phyloP scores from a whole-genome alignment of 2,888 invertebrate genomes.

The Polymixis flavicincta region DNA sequence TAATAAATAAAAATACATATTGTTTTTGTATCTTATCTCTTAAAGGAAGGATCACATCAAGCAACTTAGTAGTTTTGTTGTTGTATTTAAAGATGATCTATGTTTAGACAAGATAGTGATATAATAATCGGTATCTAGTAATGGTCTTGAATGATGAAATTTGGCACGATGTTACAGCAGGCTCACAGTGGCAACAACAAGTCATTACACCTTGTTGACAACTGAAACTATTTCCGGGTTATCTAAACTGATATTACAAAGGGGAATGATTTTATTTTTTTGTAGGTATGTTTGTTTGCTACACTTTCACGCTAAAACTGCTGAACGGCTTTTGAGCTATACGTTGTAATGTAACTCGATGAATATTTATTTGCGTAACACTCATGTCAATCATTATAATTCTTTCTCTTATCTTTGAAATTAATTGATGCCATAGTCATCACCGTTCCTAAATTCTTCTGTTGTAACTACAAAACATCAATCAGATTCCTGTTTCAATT shows the following conservation, averaged over 20 bases:
- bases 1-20: neutral
- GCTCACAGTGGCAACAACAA: neutral
- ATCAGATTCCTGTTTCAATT: neutral
- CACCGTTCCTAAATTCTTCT: neutral
- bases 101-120: slow-evolving; percentile 1
- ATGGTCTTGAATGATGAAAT: slow-evolving; percentile 39
- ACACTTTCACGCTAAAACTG: neutral
- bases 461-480: neutral
- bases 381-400: neutral
- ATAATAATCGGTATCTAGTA: slow-evolving; percentile 1
- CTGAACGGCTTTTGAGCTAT: neutral
- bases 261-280: neutral
- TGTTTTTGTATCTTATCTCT: slow-evolving; percentile 6
- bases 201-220: slow-evolving; percentile 41
- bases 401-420: neutral
- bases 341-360: neutral
- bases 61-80: neutral
- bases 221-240: slow-evolving; percentile 28
- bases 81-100: slow-evolving; percentile 20
- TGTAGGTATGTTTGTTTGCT: neutral
- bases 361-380: neutral
- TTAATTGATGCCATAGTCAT: too few species aligned
- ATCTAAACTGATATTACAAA: neutral
- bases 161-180: slow-evolving; percentile 35
- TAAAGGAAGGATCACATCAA: slow-evolving; percentile 4